phyloP scores from a whole-genome alignment of 2,113 vertebrate genomes.

The Lagopus muta region DNA sequence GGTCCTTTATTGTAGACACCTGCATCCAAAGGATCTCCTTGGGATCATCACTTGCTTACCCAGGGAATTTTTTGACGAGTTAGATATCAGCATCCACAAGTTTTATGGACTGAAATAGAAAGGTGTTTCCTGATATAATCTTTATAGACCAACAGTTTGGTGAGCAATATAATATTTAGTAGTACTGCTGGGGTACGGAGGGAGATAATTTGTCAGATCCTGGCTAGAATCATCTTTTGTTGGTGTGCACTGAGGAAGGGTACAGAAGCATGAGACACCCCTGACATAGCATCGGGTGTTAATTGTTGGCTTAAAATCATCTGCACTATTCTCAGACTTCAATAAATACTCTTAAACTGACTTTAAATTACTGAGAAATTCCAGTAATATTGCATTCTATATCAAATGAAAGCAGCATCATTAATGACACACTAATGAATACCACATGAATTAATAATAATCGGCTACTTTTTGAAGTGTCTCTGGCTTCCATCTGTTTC shows the following conservation, averaged over 20 bases:
- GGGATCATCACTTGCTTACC: slow-evolving; percentile 51
- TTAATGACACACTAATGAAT: slow-evolving; percentile 70
- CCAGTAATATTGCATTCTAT: neutral
- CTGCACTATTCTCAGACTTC: neutral
- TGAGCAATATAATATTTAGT: neutral
- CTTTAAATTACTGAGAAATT: slow-evolving; percentile 30
- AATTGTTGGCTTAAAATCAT: neutral
- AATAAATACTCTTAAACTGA: slow-evolving; percentile 23
- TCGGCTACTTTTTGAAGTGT: slow-evolving; percentile 69
- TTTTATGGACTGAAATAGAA: slow-evolving; percentile 55
- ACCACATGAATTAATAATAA: slow-evolving; percentile 73
- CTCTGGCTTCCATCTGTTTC: slow-evolving; percentile 61
- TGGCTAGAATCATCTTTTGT: neutral
- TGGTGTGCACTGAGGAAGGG: neutral
- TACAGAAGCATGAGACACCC: neutral
- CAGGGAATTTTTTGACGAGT: slow-evolving; percentile 48
- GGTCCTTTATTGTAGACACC: slow-evolving; percentile 44
- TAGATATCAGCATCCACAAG: slow-evolving; percentile 53
- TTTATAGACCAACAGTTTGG: slow-evolving; percentile 3
- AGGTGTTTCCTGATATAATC: slow-evolving; percentile 45
- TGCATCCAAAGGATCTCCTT: slow-evolving; percentile 39
- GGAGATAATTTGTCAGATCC: neutral
- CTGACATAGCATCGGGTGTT: neutral
- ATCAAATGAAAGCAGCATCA: slow-evolving; percentile 55
- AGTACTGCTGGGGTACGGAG: neutral